Percentiles rank a stretch among this genome's conserved stretches.
These are phyloP conservation scores for Spinibarbus caldwelli DNA, from an alignment of 2,797 vertebrate species.

Conservation along the genomic window DNA sequence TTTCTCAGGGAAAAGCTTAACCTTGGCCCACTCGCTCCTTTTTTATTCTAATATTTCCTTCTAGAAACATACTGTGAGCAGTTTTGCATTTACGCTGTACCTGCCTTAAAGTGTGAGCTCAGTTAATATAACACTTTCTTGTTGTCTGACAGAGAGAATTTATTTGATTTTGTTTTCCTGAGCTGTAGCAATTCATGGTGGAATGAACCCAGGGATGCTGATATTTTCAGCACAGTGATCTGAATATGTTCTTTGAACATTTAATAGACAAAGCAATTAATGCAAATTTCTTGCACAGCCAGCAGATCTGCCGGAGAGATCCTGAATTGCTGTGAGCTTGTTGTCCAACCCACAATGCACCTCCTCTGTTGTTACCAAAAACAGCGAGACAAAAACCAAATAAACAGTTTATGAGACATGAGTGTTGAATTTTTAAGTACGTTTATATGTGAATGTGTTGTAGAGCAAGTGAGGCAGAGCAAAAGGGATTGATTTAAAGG, in stretches of 20 bases:
- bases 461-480: not conserved
- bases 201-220: slow-evolving; percentile 47
- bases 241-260: slow-evolving; percentile 65
- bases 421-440: not conserved
- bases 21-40: slow-evolving; percentile 20
- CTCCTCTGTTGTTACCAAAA: slow-evolving; percentile 32
- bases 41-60: not conserved
- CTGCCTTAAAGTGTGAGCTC: slow-evolving; percentile 3
- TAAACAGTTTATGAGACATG: slow-evolving; percentile 23
- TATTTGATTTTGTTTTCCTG: slow-evolving; percentile 17
- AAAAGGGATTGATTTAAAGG: not conserved
- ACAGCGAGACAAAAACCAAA: not conserved
- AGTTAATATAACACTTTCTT: not conserved
- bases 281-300: slow-evolving; percentile 61
- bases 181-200: slow-evolving; percentile 6
- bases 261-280: slow-evolving; percentile 64
- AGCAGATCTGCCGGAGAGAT: slow-evolving; percentile 59
- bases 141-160: not conserved
- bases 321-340: slow-evolving; percentile 54
- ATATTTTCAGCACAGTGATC: slow-evolving; percentile 46
- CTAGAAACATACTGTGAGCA: not conserved
- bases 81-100: not conserved
- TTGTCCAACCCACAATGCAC: slow-evolving; percentile 50
- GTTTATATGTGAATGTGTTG: not conserved
- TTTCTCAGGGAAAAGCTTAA: slow-evolving; percentile 8